Base-by-base conservation (phyloP, 2,888 invertebrate species). In the Polylopha cassiicola region DNA sequence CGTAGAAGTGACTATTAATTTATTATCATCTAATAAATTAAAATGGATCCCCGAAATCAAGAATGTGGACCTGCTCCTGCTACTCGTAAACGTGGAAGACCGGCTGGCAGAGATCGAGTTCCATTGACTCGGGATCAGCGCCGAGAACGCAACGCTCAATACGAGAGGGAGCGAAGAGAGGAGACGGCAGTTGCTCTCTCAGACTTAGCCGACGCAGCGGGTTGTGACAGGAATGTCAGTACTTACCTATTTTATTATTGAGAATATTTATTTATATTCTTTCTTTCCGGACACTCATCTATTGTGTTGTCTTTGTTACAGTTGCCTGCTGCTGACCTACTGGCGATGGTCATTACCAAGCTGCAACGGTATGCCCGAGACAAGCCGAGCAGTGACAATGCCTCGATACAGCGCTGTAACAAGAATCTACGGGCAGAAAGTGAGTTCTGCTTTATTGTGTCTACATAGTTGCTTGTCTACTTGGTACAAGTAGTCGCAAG, bases 71-170 rank as follows among this genome's bases (percentile, higher is more conserved):
- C 4, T 14, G 4, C 4, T 3, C 3, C 13, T n/a, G 3, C 4
- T 7, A 1, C 15, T 2, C n/a, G 14, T 14, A 26, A 26, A 2
- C 26, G 34, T 18, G 34, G 24, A 18, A 17, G 34, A 29, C 13
- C 37, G 23, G 5, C 22, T 33, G 6, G 39, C 18, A 23, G 29
- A 4, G 5, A 22, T 46, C 36, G 16, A 3, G 27, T 9, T 17
- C 2, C 14, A 17, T 27, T 20, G 14, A 23, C 14, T 6, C 27
- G 47, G 49, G 47, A 37, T 9, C 24, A 50, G 15, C 42, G 42
- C 2, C 41, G 44, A 3, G 39, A 39, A 1, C 41, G 47, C 10
- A 47, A 46, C n/a, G 46, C 50, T 1, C 34, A 32, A 9, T 50
- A 47, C 21, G 47, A 46, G 16, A 32, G 39, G 8, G 44, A 46